These are phyloP conservation scores for Capitella teleta DNA, from an alignment of 1,140 invertebrate genomes.

Conservation along the genomic window DNA sequence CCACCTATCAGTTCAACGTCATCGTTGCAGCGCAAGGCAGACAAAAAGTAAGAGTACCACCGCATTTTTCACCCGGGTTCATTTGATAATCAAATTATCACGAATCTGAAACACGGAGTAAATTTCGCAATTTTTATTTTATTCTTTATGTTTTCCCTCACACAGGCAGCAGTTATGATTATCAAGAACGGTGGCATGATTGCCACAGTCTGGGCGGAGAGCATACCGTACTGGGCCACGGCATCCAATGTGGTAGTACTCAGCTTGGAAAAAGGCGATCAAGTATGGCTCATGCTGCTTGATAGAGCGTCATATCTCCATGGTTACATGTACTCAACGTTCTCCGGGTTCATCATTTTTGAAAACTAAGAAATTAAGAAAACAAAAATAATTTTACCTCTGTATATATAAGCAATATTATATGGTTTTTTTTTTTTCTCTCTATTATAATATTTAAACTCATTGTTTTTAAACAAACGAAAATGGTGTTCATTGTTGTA, in stretches of 20 bases:
- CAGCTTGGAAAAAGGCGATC: conserved; percentile 26
- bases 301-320: conserved; percentile 28
- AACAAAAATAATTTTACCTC: no score
- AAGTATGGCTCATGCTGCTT: conserved; percentile 31
- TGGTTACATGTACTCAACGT: conserved; percentile 41
- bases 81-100: no score
- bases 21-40: conserved; percentile 34
- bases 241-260: conserved; percentile 33
- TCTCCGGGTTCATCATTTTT: conserved; percentile 35
- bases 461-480: no score
- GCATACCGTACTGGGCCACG: conserved; percentile 36
- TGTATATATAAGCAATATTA: no score
- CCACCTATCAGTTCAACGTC: conserved; percentile 33
- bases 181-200: conserved; percentile 30
- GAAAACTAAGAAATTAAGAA: no score
- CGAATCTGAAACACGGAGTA: no score
- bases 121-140: no score
- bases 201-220: conserved; percentile 38
- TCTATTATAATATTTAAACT: no score
- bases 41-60: conserved; percentile 37
- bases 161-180: conserved; percentile 35
- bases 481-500: no score
- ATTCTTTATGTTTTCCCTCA: no score
- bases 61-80: no score
- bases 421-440: no score